Evolutionary conservation across 2,113 vertebrate genomes (phyloP).

Genomic region (Lycaon pictus): DNA sequence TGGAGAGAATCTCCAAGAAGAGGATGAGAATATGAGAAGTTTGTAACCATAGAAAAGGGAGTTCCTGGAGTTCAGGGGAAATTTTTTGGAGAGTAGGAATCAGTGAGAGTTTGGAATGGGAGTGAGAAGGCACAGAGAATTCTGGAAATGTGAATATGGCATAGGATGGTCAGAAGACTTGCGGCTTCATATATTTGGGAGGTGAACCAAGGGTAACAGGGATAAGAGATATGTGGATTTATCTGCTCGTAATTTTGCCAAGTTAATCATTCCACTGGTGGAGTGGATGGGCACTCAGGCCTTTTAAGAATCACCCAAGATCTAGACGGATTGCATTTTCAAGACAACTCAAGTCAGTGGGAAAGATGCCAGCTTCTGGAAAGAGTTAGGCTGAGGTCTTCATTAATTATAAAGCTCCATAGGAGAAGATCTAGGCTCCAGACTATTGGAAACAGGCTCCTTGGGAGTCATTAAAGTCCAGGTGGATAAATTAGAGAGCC

Average conservation of each 20-base stretch:
- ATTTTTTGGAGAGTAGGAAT: background rate
- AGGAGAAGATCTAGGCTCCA: background rate
- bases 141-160: conserved; percentile 40
- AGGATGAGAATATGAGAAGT: background rate
- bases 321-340: background rate
- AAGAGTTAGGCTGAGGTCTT: background rate
- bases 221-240: background rate
- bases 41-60: background rate
- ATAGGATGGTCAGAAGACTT: background rate
- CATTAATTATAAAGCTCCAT: background rate
- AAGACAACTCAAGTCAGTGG: background rate
- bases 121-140: background rate
- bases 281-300: background rate
- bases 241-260: background rate
- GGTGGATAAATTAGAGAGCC: background rate
- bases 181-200: background rate
- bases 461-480: background rate
- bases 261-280: background rate
- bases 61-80: background rate
- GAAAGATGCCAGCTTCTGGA: background rate
- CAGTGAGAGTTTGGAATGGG: background rate
- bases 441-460: background rate
- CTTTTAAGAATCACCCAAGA: background rate
- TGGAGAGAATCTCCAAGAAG: conserved; percentile 22
- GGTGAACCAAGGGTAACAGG: conserved; percentile 10